Evolutionary conservation across 2,888 invertebrate genomes (phyloP).

Genomic region (Phyllotreta striolata): DNA sequence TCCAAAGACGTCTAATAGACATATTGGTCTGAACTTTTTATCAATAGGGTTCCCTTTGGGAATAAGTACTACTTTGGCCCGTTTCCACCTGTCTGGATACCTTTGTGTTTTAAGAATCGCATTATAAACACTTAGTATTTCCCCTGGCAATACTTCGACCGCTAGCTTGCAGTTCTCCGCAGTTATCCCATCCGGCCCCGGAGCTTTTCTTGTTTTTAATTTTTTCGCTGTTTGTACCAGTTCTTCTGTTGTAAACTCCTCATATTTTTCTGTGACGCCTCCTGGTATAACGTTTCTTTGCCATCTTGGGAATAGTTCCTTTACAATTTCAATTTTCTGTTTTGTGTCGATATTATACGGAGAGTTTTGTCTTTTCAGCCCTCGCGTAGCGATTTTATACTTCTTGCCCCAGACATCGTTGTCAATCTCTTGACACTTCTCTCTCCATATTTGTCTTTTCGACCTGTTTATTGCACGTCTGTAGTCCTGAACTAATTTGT

Average conservation of each 20-base stretch:
- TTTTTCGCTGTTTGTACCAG: slow-evolving; percentile 13
- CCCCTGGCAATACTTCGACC: neutral
- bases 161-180: slow-evolving; percentile 1
- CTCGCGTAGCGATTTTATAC: slow-evolving; percentile 28
- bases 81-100: slow-evolving; percentile 17
- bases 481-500: too few relatives aligned
- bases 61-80: slow-evolving; percentile 12
- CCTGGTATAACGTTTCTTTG: neutral
- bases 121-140: neutral
- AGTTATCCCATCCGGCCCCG: slow-evolving; percentile 18
- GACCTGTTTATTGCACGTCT: neutral
- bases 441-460: slow-evolving; percentile 7
- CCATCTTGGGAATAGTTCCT: slow-evolving; percentile 19
- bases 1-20: neutral
- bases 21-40: neutral
- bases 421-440: slow-evolving; percentile 22
- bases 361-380: neutral
- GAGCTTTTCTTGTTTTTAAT: slow-evolving; percentile 19
- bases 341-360: neutral
- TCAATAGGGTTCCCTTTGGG: slow-evolving; percentile 2
- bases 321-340: neutral
- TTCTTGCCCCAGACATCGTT: slow-evolving; percentile 32
- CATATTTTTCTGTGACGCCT: neutral
- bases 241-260: slow-evolving; percentile 11
- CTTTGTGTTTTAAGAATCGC: neutral